phyloP scores from a whole-genome alignment of 1,140 invertebrate species.

The Bombus affinis region DNA sequence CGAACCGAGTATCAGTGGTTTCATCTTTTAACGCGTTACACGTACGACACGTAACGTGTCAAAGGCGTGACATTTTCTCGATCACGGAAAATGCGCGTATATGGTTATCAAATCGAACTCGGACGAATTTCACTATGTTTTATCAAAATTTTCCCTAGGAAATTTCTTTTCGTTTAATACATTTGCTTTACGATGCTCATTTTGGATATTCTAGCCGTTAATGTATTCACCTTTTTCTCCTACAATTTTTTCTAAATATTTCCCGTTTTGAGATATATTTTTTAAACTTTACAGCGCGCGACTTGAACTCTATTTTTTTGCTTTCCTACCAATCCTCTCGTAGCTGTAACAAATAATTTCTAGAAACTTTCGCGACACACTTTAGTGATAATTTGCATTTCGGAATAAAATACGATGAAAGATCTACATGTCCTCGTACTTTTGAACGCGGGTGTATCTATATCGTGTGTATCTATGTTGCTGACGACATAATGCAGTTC shows the following conservation, averaged over 20 bases:
- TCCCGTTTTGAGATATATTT: too few relatives aligned
- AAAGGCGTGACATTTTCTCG: too few relatives aligned
- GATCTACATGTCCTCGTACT: not conserved
- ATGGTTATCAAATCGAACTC: too few relatives aligned
- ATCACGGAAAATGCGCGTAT: too few relatives aligned
- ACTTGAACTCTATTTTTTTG: too few relatives aligned
- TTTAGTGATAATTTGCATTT: not conserved
- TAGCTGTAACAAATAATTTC: not conserved
- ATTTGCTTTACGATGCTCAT: not conserved
- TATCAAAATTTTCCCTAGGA: not conserved
- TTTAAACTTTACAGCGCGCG: rapidly evolving
- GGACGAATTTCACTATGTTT: not conserved
- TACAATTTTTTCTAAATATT: too few relatives aligned
- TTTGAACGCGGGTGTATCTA: not conserved
- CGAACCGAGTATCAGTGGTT: not conserved
- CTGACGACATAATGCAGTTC: not conserved
- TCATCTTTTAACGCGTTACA: not conserved
- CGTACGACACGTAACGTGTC: too few relatives aligned
- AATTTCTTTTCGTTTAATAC: not conserved
- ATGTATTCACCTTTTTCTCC: too few relatives aligned
- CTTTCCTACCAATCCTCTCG: too few relatives aligned
- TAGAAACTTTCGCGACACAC: not conserved
- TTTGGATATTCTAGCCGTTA: not conserved
- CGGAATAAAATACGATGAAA: not conserved
- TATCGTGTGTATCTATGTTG: not conserved